Percentiles rank a stretch among this genome's conserved stretches.
phyloP scores from a whole-genome alignment of 2,888 invertebrate species.

The Syrphus vitripennis region DNA sequence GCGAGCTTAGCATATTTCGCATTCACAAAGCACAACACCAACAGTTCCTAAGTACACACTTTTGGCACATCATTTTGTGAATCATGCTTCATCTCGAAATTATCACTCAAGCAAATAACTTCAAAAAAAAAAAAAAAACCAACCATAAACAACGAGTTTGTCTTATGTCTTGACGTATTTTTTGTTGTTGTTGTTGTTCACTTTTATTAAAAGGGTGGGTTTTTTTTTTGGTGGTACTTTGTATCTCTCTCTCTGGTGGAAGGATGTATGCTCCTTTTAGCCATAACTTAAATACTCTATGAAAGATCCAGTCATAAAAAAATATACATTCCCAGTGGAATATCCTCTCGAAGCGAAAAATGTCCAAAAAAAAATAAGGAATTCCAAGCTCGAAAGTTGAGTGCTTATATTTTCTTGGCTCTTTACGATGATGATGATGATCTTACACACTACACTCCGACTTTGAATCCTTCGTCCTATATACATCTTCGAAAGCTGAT shows the following conservation, averaged over 20 bases:
- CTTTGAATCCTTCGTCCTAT: neutral
- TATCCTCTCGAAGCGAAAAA: neutral
- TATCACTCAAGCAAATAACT: slow-evolving; percentile 69
- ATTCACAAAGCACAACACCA: neutral
- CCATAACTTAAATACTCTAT: slow-evolving; percentile 53
- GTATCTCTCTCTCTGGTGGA: neutral
- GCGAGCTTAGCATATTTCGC: slow-evolving; percentile 5
- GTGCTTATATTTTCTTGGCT: slow-evolving; percentile 28
- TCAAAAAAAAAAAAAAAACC: neutral
- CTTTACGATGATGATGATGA: slow-evolving; percentile 34
- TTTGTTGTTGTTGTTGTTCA: neutral
- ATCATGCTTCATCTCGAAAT: slow-evolving; percentile 65
- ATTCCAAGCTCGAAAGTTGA: slow-evolving; percentile 28
- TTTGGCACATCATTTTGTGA: slow-evolving; percentile 49
- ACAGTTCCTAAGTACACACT: slow-evolving; percentile 38
- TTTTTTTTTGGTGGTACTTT: neutral
- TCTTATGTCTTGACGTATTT: neutral
- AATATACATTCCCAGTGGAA: slow-evolving; percentile 50
- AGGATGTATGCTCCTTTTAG: slow-evolving; percentile 22
- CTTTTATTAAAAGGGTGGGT: slow-evolving; percentile 44
- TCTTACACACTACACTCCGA: neutral
- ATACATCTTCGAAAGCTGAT: slow-evolving; percentile 1
- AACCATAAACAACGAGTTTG: slow-evolving; percentile 35
- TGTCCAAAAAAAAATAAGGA: slow-evolving; percentile 2
- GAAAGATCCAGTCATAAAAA: slow-evolving; percentile 53